A percentile compares a stretch with the other conserved stretches of the same genome.
These are phyloP conservation scores for Steinernema scapterisci DNA, from an alignment of 2,888 invertebrate genomes.

Conservation along the genomic window DNA sequence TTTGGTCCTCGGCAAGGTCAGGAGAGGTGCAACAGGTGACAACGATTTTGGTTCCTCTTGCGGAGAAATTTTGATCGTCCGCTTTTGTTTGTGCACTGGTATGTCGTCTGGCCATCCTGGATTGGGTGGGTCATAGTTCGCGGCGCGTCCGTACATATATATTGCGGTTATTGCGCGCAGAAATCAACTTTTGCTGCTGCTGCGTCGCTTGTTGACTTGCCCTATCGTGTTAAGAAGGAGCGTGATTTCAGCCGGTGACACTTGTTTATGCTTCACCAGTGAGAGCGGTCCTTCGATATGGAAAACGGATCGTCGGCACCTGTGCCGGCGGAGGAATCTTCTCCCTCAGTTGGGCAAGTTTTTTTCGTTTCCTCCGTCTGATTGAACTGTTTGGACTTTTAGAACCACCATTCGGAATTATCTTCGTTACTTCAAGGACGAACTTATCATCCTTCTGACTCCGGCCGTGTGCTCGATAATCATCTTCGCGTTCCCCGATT, in stretches of 20 bases:
- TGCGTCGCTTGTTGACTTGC: neutral
- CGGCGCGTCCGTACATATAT: neutral
- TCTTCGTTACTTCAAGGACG: slow-evolving; percentile 24
- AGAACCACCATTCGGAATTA: neutral
- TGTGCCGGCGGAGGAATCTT: neutral
- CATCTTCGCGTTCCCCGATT: neutral
- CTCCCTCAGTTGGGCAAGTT: neutral
- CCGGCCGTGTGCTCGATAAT: slow-evolving; percentile 1
- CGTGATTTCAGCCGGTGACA: neutral
- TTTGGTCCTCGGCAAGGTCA: slow-evolving; percentile 21
- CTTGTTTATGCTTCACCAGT: neutral
- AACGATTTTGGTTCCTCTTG: neutral
- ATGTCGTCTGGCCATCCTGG: neutral
- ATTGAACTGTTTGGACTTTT: too few relatives aligned
- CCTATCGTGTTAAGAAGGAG: neutral
- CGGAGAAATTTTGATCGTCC: slow-evolving; percentile 3
- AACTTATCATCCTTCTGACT: neutral
- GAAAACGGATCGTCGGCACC: slow-evolving; percentile 16
- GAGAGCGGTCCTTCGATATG: slow-evolving; percentile 14
- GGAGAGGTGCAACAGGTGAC: neutral
- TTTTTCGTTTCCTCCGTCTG: too few relatives aligned
- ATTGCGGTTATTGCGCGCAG: neutral
- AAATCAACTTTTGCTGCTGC: neutral
- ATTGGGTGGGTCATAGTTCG: neutral
- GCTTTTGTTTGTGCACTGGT: neutral